These are phyloP conservation scores for Nomada fabriciana DNA, from an alignment of 2,888 invertebrate species.

Conservation along the genomic window DNA sequence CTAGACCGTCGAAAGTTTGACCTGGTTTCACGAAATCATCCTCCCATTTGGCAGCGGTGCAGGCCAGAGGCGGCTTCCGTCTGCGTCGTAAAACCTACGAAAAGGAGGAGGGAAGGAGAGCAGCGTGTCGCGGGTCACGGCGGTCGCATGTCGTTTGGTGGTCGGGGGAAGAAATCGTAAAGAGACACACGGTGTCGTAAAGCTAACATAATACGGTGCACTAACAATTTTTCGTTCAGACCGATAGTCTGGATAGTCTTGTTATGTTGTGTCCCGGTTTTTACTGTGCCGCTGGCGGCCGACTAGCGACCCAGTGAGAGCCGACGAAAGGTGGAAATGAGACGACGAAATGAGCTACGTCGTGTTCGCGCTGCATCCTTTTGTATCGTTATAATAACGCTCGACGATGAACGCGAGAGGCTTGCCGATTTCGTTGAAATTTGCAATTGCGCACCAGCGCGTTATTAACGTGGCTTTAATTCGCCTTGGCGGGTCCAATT, in stretches of 20 bases:
- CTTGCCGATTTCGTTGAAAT: background rate
- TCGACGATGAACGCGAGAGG: no score
- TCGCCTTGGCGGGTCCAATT: constrained; percentile 18
- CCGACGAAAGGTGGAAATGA: background rate
- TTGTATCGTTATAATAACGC: background rate
- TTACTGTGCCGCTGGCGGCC: constrained; percentile 16
- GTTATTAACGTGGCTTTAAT: constrained; percentile 29
- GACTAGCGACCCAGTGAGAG: constrained; percentile 1
- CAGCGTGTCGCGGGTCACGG: background rate
- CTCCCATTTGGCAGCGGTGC: constrained; percentile 38
- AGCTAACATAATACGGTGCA: constrained; percentile 31
- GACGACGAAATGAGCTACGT: background rate
- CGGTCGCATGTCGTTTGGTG: constrained; percentile 1
- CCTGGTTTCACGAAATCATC: constrained; percentile 56
- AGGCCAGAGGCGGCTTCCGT: constrained; percentile 26
- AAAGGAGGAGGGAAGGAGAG: constrained; percentile 18
- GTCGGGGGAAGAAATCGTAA: constrained; percentile 40
- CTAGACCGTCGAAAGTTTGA: constrained; percentile 47
- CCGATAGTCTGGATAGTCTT: constrained; percentile 15
- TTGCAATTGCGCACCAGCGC: background rate
- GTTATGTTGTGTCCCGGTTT: constrained; percentile 27
- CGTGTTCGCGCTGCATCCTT: background rate
- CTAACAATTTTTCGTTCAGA: constrained; percentile 26
- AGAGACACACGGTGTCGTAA: constrained; percentile 41
- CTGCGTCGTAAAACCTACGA: constrained; percentile 34